phyloP scores from a whole-genome alignment of 1,140 invertebrate genomes.

The Drosophila teissieri region DNA sequence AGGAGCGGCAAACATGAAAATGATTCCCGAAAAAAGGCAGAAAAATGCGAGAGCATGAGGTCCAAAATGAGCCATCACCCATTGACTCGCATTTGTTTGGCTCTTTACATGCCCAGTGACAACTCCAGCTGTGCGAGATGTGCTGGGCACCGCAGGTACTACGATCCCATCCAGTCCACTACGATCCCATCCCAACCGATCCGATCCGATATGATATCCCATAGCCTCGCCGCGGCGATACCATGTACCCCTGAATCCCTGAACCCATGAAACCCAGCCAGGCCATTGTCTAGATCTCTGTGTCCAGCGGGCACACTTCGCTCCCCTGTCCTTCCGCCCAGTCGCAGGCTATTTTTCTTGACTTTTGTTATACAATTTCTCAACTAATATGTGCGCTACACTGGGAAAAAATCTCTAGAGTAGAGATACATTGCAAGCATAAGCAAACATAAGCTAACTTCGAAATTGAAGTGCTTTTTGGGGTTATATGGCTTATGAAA shows the following conservation, averaged over 20 bases:
- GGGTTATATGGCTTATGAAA: too few relatives aligned
- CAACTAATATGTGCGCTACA: conserved; percentile 70
- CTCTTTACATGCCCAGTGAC: conserved; percentile 84
- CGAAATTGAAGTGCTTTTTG: neutral
- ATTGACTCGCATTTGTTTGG: conserved; percentile 71
- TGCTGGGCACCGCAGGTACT: conserved; percentile 76
- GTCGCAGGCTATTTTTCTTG: conserved; percentile 62
- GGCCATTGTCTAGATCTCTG: conserved; percentile 58
- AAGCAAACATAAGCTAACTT: too few relatives aligned
- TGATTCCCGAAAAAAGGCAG: conserved; percentile 41
- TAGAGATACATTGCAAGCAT: neutral
- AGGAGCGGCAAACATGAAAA: conserved; percentile 68
- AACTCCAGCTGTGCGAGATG: conserved; percentile 77
- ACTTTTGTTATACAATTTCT: conserved; percentile 82
- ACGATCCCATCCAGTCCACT: conserved; percentile 44
- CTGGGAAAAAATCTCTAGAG: neutral
- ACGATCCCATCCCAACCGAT: conserved; percentile 43
- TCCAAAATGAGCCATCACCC: conserved; percentile 63
- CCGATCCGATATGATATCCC: conserved; percentile 52
- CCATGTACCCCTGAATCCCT: neutral
- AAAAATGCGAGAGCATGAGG: conserved; percentile 21
- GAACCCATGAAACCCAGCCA: conserved; percentile 44
- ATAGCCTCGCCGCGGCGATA: conserved; percentile 1
- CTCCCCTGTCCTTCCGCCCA: conserved; percentile 3
- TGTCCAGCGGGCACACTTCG: conserved; percentile 60